These are phyloP conservation scores for Mixornis gularis DNA, from an alignment of 2,113 vertebrate species.

Conservation along the genomic window DNA sequence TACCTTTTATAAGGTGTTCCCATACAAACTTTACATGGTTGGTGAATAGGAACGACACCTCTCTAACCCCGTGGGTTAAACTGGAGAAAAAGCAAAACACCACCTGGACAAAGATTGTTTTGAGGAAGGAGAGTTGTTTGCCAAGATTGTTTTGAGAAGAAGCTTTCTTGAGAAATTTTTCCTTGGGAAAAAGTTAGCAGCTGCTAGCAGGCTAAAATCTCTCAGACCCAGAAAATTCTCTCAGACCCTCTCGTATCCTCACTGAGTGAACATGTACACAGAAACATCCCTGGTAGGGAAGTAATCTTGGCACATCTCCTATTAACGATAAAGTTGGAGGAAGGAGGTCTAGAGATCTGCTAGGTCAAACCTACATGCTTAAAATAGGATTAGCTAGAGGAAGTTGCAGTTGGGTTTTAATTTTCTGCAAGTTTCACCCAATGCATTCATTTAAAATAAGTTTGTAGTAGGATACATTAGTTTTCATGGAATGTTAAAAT, in stretches of 20 bases:
- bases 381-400: background rate
- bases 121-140: too few relatives aligned
- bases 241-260: background rate
- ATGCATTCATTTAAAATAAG: background rate
- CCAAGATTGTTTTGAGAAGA: too few relatives aligned
- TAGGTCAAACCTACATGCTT: background rate
- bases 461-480: background rate
- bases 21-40: too few relatives aligned
- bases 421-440: background rate
- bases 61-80: too few relatives aligned
- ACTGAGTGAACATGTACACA: background rate
- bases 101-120: too few relatives aligned
- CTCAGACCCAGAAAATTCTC: too few relatives aligned
- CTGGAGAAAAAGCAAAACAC: too few relatives aligned
- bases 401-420: background rate
- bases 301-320: background rate
- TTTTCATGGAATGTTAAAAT: background rate
- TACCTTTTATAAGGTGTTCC: too few relatives aligned
- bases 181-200: too few relatives aligned
- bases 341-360: background rate
- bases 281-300: background rate
- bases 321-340: background rate
- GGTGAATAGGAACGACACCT: too few relatives aligned
- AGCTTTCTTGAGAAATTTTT: too few relatives aligned
- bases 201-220: too few relatives aligned